These are phyloP conservation scores for Carlito syrichta DNA, from an alignment of 2,113 vertebrate genomes.

Conservation along the genomic window DNA sequence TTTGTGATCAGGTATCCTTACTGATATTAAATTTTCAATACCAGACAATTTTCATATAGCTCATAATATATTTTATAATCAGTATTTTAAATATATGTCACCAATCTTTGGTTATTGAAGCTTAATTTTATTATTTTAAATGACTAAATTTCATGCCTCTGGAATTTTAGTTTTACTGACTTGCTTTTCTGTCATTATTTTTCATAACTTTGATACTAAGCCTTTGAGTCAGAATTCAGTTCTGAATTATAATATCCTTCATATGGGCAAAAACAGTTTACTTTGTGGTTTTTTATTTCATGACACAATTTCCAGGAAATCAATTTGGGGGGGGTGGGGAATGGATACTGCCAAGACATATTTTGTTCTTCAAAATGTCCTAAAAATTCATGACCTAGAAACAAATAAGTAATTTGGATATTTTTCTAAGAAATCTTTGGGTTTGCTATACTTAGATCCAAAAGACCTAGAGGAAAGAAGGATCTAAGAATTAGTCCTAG, in stretches of 20 bases:
- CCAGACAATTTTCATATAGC: neutral
- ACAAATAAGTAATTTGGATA: conserved; percentile 40
- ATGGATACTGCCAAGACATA: conserved; percentile 34
- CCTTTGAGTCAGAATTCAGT: conserved; percentile 9
- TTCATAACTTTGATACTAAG: conserved; percentile 3
- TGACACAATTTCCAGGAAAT: conserved; percentile 64
- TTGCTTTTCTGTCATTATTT: conserved; percentile 21
- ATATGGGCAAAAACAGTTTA: conserved; percentile 36
- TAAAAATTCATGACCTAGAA: conserved; percentile 46
- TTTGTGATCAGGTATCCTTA: too few species aligned
- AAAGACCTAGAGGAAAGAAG: neutral
- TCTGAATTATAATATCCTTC: conserved; percentile 44
- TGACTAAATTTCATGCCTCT: neutral
- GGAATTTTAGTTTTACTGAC: conserved; percentile 10
- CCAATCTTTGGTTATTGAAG: neutral
- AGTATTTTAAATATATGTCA: conserved; percentile 30
- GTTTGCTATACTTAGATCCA: neutral
- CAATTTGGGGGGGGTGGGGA: neutral
- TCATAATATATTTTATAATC: neutral
- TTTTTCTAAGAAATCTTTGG: conserved; percentile 48
- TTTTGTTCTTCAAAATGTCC: conserved; percentile 20
- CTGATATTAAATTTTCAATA: neutral
- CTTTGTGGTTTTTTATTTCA: conserved; percentile 58
- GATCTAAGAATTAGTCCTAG: neutral
- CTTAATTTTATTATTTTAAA: neutral